Base-by-base conservation (phyloP, 2,888 invertebrate species). In the Agrochola lota region DNA sequence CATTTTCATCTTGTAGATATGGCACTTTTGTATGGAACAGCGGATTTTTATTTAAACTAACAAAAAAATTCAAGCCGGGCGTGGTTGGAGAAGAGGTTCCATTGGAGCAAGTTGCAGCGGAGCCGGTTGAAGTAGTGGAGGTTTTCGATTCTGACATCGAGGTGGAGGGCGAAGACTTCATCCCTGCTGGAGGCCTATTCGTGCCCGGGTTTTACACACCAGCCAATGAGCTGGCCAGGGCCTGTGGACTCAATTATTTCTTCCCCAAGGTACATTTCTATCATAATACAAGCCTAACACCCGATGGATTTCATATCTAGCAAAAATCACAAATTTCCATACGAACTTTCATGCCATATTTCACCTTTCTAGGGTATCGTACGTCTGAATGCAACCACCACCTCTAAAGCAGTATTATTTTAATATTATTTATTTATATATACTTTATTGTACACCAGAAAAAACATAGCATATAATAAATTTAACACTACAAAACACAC, bases 191-290 rank as follows among this genome's bases (percentile, higher is more conserved):
- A 0, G 96, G 96, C 0, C 90, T 96, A 60, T 94, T 96, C 78
- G 95, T 96, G 26, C 96, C 96, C 0, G 96, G 96, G 0, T 83
- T 96, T 23, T 96, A 96, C 79, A 69, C 93, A 1, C 96, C 96
- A 0, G 92, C 94, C 9, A 96, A 96, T 74, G 94, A 95, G 17
- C 91, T 96, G 46, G 94, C 95, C 0, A 96, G 94, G 76, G 93
- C 96, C 0, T 95, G 95, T 66, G 96, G 93, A 15, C 88, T 96
- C 0, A 91, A 92, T 0, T 91, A 87, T 64, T 95, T 96, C 84
- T 96, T 90, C 71, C 95, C 95, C 0, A 96, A 96, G 94, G 69
- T 69, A 55, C 5, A 52, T 30, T 68, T 49, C 20, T 49, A 49
- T 66, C 46, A 46, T 20, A 66, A 26, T 20, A 20, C 46, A 59